Evolutionary conservation across 2,888 invertebrate genomes (phyloP).

Genomic region (Drosophila fulvimacula): DNA sequence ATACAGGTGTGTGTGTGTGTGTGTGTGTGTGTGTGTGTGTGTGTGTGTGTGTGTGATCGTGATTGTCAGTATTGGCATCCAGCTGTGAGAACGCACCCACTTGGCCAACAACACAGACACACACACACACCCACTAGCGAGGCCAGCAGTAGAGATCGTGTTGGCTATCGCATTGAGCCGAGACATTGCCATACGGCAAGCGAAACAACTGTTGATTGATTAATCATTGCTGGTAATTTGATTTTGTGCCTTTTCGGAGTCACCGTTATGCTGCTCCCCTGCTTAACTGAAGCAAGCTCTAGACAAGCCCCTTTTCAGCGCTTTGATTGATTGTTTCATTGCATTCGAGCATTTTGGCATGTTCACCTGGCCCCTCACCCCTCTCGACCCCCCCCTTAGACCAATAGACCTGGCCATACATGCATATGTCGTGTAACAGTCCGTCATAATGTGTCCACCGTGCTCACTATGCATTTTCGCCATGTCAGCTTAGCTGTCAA

Average conservation of each 20-base stretch:
- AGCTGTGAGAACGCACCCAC: slow-evolving; percentile 80
- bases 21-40: slow-evolving; percentile 50
- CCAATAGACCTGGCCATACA: slow-evolving; percentile 62
- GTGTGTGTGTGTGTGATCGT: slow-evolving; percentile 49
- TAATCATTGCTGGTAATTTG: slow-evolving; percentile 80
- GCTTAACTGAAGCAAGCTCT: background rate
- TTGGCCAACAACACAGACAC: slow-evolving; percentile 47
- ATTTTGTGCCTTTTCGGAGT: slow-evolving; percentile 75
- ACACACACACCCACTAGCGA: slow-evolving; percentile 49
- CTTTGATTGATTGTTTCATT: slow-evolving; percentile 79
- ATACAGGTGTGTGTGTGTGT: slow-evolving; percentile 57
- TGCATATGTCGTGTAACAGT: slow-evolving; percentile 54
- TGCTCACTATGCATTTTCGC: slow-evolving; percentile 17
- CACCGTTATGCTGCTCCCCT: slow-evolving; percentile 62
- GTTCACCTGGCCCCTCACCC: slow-evolving; percentile 65
- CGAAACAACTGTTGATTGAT: slow-evolving; percentile 67
- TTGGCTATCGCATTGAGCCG: slow-evolving; percentile 37
- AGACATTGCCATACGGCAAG: slow-evolving; percentile 6
- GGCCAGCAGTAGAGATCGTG: slow-evolving; percentile 67
- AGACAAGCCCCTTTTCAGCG: slow-evolving; percentile 69
- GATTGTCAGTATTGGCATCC: slow-evolving; percentile 67
- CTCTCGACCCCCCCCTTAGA: no score
- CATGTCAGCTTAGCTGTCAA: slow-evolving; percentile 61
- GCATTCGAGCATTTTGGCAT: slow-evolving; percentile 70
- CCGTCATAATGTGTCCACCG: slow-evolving; percentile 24